These are phyloP conservation scores for Camelus dromedarius DNA, from an alignment of 2,113 vertebrate species.

Conservation along the genomic window DNA sequence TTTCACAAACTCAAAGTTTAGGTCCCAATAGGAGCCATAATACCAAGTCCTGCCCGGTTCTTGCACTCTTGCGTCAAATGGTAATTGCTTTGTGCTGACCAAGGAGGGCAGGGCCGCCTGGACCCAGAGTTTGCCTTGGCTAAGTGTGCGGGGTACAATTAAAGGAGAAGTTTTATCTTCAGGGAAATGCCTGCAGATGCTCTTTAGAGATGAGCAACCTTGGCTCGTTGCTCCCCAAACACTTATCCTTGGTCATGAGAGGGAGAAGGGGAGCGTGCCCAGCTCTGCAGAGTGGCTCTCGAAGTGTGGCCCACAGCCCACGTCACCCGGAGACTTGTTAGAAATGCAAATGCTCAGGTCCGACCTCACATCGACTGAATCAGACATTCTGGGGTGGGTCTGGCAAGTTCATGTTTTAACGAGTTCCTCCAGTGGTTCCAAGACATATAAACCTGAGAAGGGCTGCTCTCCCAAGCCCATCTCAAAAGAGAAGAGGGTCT, in stretches of 20 bases:
- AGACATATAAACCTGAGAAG: not conserved
- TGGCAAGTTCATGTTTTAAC: not conserved
- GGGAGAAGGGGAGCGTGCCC: not conserved
- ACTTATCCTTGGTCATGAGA: not conserved
- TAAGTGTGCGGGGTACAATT: not conserved
- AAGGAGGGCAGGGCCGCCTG: fast-evolving
- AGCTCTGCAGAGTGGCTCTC: not conserved
- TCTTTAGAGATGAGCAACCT: not conserved
- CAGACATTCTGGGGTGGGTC: not conserved
- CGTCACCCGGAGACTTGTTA: not conserved
- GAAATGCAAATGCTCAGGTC: not conserved
- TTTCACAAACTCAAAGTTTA: not conserved
- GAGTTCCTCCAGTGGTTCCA: not conserved
- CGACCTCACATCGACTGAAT: not conserved
- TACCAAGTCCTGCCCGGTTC: not conserved
- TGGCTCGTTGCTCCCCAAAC: not conserved
- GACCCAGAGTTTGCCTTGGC: not conserved
- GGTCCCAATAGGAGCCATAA: not conserved
- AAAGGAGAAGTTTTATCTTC: not conserved
- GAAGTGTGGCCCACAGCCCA: not conserved
- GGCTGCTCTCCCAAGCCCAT: not conserved
- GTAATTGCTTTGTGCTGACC: not conserved
- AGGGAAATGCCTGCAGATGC: not conserved
- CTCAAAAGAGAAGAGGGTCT: not conserved
- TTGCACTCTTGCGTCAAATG: not conserved